Conservation (phyloP, 92 coral and sea anemone species). For the Porites divaricata region DNA sequence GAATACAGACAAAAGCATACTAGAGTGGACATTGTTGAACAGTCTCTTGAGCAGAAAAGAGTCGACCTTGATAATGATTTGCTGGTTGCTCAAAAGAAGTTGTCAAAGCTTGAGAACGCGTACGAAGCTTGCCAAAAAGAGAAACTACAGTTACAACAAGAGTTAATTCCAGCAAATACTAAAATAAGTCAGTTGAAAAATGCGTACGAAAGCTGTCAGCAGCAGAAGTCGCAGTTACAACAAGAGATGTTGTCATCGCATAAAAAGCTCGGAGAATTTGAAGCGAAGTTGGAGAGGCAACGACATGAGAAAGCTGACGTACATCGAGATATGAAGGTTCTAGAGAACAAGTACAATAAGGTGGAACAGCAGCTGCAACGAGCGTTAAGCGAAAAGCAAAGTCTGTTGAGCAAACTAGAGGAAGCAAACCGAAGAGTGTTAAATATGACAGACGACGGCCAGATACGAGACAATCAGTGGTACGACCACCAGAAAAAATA, state of each 20-base stretch:
- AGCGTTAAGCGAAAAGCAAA: conserved; percentile 70
- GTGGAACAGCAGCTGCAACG: conserved; percentile 84
- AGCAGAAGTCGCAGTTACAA: conserved; percentile 76
- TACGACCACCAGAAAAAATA: conserved; percentile 76
- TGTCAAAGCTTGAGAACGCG: conserved; percentile 80
- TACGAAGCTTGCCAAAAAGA: conserved; percentile 86
- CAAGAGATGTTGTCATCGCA: conserved; percentile 81
- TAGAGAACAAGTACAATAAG: conserved; percentile 64
- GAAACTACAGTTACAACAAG: conserved; percentile 82
- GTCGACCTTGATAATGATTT: conserved; percentile 81
- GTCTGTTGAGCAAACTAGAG: conserved; percentile 65
- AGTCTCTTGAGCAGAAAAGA: conserved; percentile 59
- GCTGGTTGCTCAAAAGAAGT: conserved; percentile 51
- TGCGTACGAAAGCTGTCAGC: conserved; percentile 76
- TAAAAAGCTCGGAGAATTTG: conserved; percentile 73
- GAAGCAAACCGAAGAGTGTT: conserved; percentile 65
- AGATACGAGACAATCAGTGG: conserved; percentile 58
- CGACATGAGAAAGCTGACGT: conserved; percentile 71
- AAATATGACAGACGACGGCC: conserved; percentile 65
- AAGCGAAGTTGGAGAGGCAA: conserved; percentile 63
- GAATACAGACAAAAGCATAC: conserved; percentile 61
- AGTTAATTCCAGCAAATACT: conserved; percentile 81
- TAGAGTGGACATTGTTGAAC: conserved; percentile 66
- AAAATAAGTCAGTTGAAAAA: conserved; percentile 81
- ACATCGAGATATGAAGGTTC: conserved; percentile 65